Percentiles rank a stretch among this genome's conserved stretches.
Evolutionary conservation across 2,888 invertebrate genomes (phyloP).

Genomic region (Conus canariensis): DNA sequence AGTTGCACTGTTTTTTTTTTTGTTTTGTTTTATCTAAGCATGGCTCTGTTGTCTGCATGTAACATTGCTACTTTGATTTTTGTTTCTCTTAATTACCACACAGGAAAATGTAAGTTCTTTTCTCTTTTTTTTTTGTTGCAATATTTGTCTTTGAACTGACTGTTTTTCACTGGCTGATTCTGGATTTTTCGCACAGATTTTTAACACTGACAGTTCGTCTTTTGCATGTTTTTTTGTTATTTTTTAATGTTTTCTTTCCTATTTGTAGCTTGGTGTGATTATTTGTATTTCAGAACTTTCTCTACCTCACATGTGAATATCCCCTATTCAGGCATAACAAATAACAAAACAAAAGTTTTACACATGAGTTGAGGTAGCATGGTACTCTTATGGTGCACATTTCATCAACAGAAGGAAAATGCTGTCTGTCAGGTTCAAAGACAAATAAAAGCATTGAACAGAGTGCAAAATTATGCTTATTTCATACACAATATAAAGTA

Average conservation of each 20-base stretch:
- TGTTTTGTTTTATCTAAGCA: background rate
- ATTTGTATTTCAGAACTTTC: background rate
- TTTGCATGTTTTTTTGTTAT: background rate
- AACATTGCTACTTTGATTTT: background rate
- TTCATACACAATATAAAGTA: no score
- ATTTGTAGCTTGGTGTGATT: background rate
- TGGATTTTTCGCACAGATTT: background rate
- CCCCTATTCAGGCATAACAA: background rate
- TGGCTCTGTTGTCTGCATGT: background rate
- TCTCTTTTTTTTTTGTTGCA: background rate
- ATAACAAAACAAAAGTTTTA: no score
- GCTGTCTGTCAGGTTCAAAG: no score
- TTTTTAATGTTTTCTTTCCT: background rate
- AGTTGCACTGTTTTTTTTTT: background rate
- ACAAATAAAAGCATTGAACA: no score
- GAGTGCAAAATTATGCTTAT: no score
- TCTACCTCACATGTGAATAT: background rate
- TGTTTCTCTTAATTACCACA: background rate
- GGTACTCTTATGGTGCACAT: no score
- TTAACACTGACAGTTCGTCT: background rate
- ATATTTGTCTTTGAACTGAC: background rate
- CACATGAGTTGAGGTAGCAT: no score
- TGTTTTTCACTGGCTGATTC: background rate
- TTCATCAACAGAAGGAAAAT: no score
- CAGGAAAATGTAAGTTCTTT: constrained; percentile 41